Percentiles rank a stretch among this genome's conserved stretches.
Evolutionary conservation across 2,888 invertebrate genomes (phyloP).

Genomic region (Pandemis heparana): DNA sequence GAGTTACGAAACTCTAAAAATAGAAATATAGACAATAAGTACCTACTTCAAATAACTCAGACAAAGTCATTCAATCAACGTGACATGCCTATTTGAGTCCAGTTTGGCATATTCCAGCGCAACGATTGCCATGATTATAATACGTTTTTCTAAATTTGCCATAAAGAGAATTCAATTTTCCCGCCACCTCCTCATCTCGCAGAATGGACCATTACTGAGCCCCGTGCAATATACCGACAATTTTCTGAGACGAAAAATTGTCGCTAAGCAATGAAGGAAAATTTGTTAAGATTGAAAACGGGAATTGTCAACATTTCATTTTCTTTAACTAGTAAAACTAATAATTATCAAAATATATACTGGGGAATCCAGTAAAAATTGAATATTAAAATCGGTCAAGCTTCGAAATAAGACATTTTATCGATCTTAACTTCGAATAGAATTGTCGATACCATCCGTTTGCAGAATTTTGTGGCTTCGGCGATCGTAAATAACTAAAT

Average conservation of each 20-base stretch:
- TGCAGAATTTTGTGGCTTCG: too few relatives aligned
- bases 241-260: slow-evolving; percentile 19
- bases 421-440: too few relatives aligned
- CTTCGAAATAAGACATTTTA: too few relatives aligned
- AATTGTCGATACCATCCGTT: too few relatives aligned
- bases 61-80: background rate
- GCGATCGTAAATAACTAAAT: too few relatives aligned
- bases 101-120: background rate
- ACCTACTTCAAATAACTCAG: background rate
- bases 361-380: too few relatives aligned
- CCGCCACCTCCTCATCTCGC: slow-evolving; percentile 33
- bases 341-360: background rate
- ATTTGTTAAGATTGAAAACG: slow-evolving; percentile 29
- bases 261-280: slow-evolving; percentile 19
- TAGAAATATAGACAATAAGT: background rate
- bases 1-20: too few relatives aligned
- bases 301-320: slow-evolving; percentile 21
- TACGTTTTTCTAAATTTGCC: slow-evolving; percentile 26
- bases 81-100: background rate
- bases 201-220: slow-evolving; percentile 33
- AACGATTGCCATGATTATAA: slow-evolving; percentile 21
- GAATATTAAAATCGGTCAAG: too few relatives aligned
- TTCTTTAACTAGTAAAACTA: background rate
- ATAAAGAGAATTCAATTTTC: slow-evolving; percentile 38
- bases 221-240: slow-evolving; percentile 18